These are phyloP conservation scores for Pygmarrhopalites habei DNA, from an alignment of 1,140 invertebrate genomes.

Conservation along the genomic window DNA sequence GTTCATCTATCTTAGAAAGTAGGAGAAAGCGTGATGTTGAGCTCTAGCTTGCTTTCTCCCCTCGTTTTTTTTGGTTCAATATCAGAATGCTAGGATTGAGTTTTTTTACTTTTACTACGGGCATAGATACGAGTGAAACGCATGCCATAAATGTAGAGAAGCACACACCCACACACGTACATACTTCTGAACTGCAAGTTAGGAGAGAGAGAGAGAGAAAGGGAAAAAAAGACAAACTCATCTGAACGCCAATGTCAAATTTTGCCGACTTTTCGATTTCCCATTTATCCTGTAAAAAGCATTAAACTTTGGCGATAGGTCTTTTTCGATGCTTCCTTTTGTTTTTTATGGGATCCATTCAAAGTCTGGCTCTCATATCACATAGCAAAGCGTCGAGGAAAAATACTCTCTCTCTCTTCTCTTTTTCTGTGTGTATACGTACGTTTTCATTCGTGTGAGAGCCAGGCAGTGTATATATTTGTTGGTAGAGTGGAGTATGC, in stretches of 20 bases:
- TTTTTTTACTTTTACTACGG: too few species aligned
- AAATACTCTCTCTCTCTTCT: too few species aligned
- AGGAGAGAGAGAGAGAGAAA: background rate
- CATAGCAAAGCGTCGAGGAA: background rate
- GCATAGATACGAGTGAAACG: too few species aligned
- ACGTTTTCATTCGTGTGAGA: too few species aligned
- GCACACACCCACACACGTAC: background rate
- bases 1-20: too few species aligned
- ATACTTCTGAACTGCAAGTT: slow-evolving; percentile 7
- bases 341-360: slow-evolving; percentile 24
- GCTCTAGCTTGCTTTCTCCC: too few species aligned
- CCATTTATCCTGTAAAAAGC: slow-evolving; percentile 32
- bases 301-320: slow-evolving; percentile 27
- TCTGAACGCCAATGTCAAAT: slow-evolving; percentile 29
- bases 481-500: too few species aligned
- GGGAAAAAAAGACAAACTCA: slow-evolving; percentile 30
- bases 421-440: background rate
- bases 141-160: slow-evolving; percentile 6
- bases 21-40: too few species aligned
- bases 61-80: too few species aligned
- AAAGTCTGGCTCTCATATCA: background rate
- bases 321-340: slow-evolving; percentile 18
- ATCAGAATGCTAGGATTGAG: too few species aligned
- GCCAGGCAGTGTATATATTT: too few species aligned
- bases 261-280: slow-evolving; percentile 36